A percentile compares a stretch with the other conserved stretches of the same genome.
phyloP scores from a whole-genome alignment of 2,888 invertebrate genomes.

The Nudaria mundana region DNA sequence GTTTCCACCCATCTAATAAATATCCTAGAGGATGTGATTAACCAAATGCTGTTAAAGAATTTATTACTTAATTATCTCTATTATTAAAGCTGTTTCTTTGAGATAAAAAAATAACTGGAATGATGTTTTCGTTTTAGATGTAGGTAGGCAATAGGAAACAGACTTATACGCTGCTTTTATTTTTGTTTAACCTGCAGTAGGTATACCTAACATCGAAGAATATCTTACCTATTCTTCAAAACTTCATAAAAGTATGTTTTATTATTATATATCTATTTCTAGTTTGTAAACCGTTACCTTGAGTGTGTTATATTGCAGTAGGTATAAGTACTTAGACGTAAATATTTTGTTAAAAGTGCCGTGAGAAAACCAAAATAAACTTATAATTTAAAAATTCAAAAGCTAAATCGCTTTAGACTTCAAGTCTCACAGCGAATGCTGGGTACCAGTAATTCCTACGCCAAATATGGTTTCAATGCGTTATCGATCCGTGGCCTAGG shows the following conservation, averaged over 20 bases:
- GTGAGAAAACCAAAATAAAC: too few species aligned
- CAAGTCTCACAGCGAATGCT: conserved; percentile 31
- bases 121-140: not conserved
- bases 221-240: too few species aligned
- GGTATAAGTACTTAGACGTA: too few species aligned
- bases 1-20: not conserved
- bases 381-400: too few species aligned
- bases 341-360: too few species aligned
- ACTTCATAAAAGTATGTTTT: too few species aligned
- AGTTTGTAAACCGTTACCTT: too few species aligned
- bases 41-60: not conserved
- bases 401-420: conserved; percentile 25
- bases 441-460: conserved; percentile 16
- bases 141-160: not conserved
- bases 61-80: not conserved
- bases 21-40: conserved; percentile 3
- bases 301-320: too few species aligned
- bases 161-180: not conserved
- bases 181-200: too few species aligned
- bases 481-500: conserved; percentile 54
- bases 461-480: conserved; percentile 41
- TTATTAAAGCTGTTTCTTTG: not conserved
- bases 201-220: too few species aligned
- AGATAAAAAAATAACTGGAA: too few species aligned
- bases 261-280: too few species aligned